Percentiles rank a stretch among this genome's conserved stretches.
phyloP scores from a whole-genome alignment of 2,888 invertebrate genomes.

The Parapristionchus giblindavisi region DNA sequence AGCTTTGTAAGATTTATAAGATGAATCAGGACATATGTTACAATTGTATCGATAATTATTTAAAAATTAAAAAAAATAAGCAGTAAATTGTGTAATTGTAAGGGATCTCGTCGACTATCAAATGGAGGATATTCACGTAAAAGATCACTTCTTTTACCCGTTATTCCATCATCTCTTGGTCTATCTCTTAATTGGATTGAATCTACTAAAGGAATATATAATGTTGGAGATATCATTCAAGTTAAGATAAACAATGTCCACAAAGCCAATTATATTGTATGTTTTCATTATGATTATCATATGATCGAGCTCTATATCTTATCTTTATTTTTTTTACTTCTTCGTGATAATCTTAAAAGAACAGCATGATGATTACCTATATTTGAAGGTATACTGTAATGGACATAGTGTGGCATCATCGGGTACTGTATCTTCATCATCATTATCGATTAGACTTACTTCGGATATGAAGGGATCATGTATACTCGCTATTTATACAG shows the following conservation, averaged over 20 bases:
- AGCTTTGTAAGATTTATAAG: no score
- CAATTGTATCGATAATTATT: no score
- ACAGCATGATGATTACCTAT: neutral
- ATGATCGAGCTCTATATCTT: no score
- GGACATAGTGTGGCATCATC: neutral
- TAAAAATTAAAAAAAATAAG: no score
- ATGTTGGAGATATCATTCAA: neutral
- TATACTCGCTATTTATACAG: conserved; percentile 46
- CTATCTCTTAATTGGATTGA: conserved; percentile 15
- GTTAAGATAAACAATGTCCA: no score
- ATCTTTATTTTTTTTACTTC: neutral
- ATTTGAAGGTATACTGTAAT: conserved; percentile 18
- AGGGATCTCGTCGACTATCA: no score
- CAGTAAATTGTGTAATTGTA: no score
- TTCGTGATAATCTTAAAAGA: neutral
- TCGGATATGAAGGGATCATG: conserved; percentile 47
- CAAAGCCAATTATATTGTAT: no score
- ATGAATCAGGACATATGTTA: no score
- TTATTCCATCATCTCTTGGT: neutral
- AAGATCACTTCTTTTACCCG: neutral
- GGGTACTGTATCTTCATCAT: neutral
- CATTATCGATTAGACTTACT: neutral
- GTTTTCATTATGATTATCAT: no score
- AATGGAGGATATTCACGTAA: no score
- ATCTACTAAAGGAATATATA: conserved; percentile 7